A percentile compares a stretch with the other conserved stretches of the same genome.
Evolutionary conservation across 2,797 vertebrate genomes (phyloP).

Genomic region (Crax fasciolata): DNA sequence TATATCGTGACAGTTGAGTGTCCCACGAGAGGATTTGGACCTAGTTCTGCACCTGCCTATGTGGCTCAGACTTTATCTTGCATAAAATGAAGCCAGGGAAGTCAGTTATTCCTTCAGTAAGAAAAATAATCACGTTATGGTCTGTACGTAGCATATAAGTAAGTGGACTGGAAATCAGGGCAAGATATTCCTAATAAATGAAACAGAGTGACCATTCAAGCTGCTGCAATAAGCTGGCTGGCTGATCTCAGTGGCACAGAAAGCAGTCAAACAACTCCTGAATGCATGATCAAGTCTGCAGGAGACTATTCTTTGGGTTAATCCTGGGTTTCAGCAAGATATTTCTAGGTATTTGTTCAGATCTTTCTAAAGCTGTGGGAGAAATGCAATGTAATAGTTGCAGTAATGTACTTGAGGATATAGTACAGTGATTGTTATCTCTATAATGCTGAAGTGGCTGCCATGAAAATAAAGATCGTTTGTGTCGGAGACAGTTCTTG

Average conservation of each 20-base stretch:
- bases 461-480: neutral
- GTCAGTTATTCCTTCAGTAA: neutral
- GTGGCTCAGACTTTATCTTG: neutral
- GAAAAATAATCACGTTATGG: neutral
- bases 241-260: neutral
- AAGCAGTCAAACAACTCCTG: neutral
- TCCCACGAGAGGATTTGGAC: neutral
- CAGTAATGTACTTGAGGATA: neutral
- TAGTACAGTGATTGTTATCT: neutral
- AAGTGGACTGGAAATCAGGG: neutral
- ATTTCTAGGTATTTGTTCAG: slow-evolving; percentile 18
- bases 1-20: neutral
- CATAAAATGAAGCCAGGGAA: neutral
- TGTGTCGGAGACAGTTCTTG: neutral
- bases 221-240: neutral
- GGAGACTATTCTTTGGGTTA: slow-evolving; percentile 1
- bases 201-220: fast-evolving
- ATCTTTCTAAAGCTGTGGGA: neutral
- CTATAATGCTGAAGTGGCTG: neutral
- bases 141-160: neutral
- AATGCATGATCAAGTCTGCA: neutral
- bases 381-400: neutral
- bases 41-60: neutral
- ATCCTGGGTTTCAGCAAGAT: neutral
- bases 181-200: neutral